Percentiles rank a stretch among this genome's conserved stretches.
These are phyloP conservation scores for Neoascia interrupta DNA, from an alignment of 2,888 invertebrate genomes.

Conservation along the genomic window DNA sequence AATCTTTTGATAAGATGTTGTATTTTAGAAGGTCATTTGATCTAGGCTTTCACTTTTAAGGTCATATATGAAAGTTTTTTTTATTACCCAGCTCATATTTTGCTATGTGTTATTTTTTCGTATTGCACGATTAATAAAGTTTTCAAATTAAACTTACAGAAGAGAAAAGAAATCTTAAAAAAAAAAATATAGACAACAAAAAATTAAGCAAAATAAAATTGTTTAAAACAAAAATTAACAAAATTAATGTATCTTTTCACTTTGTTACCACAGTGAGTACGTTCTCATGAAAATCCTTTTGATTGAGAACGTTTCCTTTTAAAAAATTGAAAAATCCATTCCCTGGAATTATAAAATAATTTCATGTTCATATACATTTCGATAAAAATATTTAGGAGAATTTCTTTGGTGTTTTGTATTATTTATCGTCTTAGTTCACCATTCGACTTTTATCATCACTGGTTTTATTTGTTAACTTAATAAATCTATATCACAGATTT, in stretches of 20 bases:
- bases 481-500: conserved; percentile 27
- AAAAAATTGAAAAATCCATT: conserved; percentile 41
- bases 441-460: neutral
- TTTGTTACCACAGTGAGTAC: conserved; percentile 39
- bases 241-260: neutral
- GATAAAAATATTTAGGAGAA: conserved; percentile 4
- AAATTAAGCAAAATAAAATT: conserved; percentile 16
- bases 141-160: too few species aligned
- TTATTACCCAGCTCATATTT: neutral
- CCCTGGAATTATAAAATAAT: conserved; percentile 57
- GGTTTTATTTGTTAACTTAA: neutral
- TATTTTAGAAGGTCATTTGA: conserved; percentile 30
- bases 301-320: conserved; percentile 30
- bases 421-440: conserved; percentile 1
- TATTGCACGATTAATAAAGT: too few species aligned
- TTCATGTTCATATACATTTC: conserved; percentile 33
- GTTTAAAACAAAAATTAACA: neutral
- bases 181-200: neutral
- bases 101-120: neutral
- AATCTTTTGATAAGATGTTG: neutral
- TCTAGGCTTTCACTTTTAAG: neutral
- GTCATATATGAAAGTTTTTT: too few species aligned
- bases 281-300: conserved; percentile 48
- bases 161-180: too few species aligned
- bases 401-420: conserved; percentile 9